Conservation (phyloP, 2,888 invertebrate genomes). For the Cosmia trapezina region DNA sequence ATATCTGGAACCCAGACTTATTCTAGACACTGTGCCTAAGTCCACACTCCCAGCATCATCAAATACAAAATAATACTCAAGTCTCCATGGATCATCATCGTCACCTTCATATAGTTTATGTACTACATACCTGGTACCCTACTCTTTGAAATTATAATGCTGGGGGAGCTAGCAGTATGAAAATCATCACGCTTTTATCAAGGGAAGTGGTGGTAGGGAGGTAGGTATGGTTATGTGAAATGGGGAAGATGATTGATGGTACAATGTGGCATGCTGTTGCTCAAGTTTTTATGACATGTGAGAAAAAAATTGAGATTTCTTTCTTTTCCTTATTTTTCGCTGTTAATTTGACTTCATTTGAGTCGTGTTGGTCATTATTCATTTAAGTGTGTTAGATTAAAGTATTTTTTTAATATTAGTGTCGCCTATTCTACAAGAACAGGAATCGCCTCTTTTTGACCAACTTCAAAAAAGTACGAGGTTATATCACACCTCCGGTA, state of each 20-base stretch:
- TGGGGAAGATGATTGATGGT: slow-evolving; percentile 47
- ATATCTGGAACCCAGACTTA: neutral
- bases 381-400: neutral
- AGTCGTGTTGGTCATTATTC: neutral
- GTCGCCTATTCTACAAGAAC: no score
- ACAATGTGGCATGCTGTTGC: slow-evolving; percentile 16
- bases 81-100: slow-evolving; percentile 75
- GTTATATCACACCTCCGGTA: no score
- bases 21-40: slow-evolving; percentile 29
- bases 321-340: neutral
- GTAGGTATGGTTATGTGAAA: slow-evolving; percentile 23
- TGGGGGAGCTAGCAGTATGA: slow-evolving; percentile 73
- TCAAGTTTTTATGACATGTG: slow-evolving; percentile 3
- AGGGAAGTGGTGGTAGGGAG: slow-evolving; percentile 55
- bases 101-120: slow-evolving; percentile 72
- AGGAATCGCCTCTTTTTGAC: neutral
- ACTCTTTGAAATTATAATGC: slow-evolving; percentile 70
- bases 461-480: no score
- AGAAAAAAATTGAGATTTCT: neutral
- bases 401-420: neutral
- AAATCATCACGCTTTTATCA: slow-evolving; percentile 78
- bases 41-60: slow-evolving; percentile 65
- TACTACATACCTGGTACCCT: slow-evolving; percentile 65
- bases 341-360: neutral
- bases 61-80: slow-evolving; percentile 75